These are phyloP conservation scores for Oscheius myriophilus DNA, from an alignment of 2,888 invertebrate species.

Conservation along the genomic window DNA sequence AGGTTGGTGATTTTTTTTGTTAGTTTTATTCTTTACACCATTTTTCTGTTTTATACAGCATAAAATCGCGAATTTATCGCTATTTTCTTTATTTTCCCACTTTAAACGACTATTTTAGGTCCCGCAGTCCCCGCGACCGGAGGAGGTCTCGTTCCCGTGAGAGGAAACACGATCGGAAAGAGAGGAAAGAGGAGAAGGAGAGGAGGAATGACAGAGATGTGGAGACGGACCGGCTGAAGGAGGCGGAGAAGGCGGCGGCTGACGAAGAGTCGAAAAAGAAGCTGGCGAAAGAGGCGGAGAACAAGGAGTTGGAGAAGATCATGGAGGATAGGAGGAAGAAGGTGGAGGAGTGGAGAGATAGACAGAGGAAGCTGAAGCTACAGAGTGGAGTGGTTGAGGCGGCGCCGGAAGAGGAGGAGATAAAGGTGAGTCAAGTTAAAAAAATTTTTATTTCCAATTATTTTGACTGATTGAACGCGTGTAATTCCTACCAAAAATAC, in stretches of 20 bases:
- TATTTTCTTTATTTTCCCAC: background rate
- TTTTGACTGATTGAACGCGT: no score
- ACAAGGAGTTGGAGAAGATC: constrained; percentile 39
- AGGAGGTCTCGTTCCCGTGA: constrained; percentile 33
- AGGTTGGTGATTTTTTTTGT: constrained; percentile 15
- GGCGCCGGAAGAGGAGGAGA: constrained; percentile 5
- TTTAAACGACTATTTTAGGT: constrained; percentile 23
- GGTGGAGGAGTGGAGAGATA: constrained; percentile 47
- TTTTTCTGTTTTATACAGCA: constrained; percentile 4
- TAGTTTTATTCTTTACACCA: background rate
- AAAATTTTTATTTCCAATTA: no score
- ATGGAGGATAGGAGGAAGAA: constrained; percentile 52
- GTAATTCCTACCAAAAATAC: no score
- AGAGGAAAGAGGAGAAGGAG: constrained; percentile 26
- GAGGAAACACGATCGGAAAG: constrained; percentile 11
- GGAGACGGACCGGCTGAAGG: constrained; percentile 14
- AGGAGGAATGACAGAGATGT: constrained; percentile 29
- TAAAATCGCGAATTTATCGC: background rate
- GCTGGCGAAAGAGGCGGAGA: constrained; percentile 10
- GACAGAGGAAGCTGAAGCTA: constrained; percentile 37
- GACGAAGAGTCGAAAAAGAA: constrained; percentile 17
- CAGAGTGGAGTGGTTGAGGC: constrained; percentile 25
- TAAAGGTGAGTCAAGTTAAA: background rate
- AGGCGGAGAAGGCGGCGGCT: constrained; percentile 1
- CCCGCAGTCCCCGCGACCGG: constrained; percentile 32